A percentile compares a stretch with the other conserved stretches of the same genome.
Conservation (phyloP, 1,140 invertebrate species). For the Zaprionus africanus region DNA sequence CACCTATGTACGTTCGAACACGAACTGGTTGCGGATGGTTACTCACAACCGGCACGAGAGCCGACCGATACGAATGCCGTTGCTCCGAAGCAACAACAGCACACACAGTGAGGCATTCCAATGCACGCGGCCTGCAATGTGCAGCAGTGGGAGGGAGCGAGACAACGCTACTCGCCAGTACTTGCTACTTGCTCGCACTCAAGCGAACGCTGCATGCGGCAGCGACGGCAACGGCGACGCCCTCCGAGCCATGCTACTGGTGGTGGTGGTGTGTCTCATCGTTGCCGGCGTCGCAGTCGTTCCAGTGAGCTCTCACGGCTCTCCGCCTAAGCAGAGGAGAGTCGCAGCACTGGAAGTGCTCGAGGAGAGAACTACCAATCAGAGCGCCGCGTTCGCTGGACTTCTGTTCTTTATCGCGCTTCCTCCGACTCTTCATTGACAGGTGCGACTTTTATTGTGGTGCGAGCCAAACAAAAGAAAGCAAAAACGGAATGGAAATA, state of each 20-base stretch:
- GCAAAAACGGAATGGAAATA: slow-evolving; percentile 74
- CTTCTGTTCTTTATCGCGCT: slow-evolving; percentile 30
- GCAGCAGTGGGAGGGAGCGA: slow-evolving; percentile 34
- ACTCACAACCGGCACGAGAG: slow-evolving; percentile 52
- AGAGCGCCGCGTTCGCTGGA: slow-evolving; percentile 20
- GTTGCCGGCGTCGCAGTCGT: slow-evolving; percentile 11
- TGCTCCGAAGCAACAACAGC: slow-evolving; percentile 38
- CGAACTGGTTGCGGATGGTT: slow-evolving; percentile 71
- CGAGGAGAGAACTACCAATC: slow-evolving; percentile 50
- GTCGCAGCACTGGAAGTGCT: slow-evolving; percentile 54
- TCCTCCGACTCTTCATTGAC: slow-evolving; percentile 49
- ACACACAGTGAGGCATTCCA: slow-evolving; percentile 54
- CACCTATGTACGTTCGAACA: slow-evolving; percentile 78
- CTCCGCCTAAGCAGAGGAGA: slow-evolving; percentile 55
- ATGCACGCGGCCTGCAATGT: slow-evolving; percentile 54
- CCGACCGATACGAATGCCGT: slow-evolving; percentile 65
- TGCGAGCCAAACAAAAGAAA: slow-evolving; percentile 64
- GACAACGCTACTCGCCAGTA: slow-evolving; percentile 45
- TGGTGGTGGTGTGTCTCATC: slow-evolving; percentile 28
- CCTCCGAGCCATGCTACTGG: slow-evolving; percentile 50
- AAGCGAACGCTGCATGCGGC: slow-evolving; percentile 34
- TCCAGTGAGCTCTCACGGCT: slow-evolving; percentile 36
- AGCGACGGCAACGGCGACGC: slow-evolving; percentile 44
- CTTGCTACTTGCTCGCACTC: background rate
- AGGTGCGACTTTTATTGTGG: slow-evolving; percentile 65